Conservation (phyloP, 2,113 vertebrate genomes). For the human region DNA sequence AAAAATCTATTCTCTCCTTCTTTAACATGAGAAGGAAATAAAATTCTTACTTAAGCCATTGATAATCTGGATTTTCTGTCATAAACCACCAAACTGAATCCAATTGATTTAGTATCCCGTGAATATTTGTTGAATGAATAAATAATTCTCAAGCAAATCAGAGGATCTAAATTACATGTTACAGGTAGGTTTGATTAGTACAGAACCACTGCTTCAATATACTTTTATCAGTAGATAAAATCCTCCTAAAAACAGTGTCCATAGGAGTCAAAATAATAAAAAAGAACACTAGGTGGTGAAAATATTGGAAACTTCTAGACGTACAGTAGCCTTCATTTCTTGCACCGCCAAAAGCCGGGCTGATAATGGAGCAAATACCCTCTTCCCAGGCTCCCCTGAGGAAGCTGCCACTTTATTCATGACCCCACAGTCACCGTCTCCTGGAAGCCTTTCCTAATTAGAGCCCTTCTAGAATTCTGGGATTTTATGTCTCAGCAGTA, state of each 20-base stretch:
- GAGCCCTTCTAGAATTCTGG: background rate
- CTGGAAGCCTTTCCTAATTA: background rate
- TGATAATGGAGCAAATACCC: background rate
- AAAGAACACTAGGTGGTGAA: background rate
- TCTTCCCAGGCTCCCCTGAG: background rate
- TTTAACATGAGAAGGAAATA: background rate
- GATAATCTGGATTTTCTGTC: constrained; percentile 16
- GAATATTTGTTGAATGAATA: background rate
- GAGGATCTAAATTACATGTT: background rate
- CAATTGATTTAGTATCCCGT: background rate
- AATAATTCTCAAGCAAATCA: background rate
- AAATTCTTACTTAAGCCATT: background rate
- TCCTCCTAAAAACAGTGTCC: background rate
- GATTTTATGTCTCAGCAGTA: background rate
- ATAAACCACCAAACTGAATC: background rate
- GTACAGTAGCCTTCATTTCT: background rate
- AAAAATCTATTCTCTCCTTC: background rate
- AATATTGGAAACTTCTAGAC: background rate
- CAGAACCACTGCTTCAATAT: background rate
- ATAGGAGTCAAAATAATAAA: background rate
- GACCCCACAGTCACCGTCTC: background rate
- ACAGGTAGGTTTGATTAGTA: background rate
- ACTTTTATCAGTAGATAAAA: background rate
- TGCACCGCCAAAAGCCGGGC: background rate
- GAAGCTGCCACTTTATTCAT: background rate